These are phyloP conservation scores for Phataginus tricuspis DNA, from an alignment of 2,797 vertebrate genomes.

Conservation along the genomic window DNA sequence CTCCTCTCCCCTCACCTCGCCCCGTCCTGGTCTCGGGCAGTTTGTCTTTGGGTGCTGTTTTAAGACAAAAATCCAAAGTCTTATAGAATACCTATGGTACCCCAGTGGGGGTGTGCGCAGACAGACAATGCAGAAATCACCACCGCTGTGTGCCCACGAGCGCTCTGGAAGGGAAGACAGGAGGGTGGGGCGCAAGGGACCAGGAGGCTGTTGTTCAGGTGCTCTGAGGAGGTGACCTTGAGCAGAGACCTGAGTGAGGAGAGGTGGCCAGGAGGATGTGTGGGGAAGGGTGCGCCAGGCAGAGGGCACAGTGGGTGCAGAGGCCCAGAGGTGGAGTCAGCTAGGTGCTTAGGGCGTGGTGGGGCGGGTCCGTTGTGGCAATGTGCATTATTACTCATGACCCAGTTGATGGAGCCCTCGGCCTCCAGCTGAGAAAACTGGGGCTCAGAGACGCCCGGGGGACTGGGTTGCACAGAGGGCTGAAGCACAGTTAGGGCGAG, in stretches of 20 bases:
- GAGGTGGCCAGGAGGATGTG: background rate
- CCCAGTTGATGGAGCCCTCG: background rate
- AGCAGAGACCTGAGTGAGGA: too few species aligned
- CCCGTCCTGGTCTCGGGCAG: background rate
- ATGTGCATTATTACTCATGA: too few species aligned
- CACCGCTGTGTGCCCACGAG: background rate
- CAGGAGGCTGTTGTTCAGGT: background rate
- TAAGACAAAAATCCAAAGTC: too few species aligned
- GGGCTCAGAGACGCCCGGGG: background rate
- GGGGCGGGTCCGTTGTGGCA: background rate
- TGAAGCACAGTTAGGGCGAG: background rate
- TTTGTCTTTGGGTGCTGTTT: too few species aligned
- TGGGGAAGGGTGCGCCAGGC: background rate
- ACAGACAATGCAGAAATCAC: background rate
- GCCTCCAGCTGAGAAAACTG: background rate
- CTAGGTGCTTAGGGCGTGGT: background rate
- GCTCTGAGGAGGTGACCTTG: background rate
- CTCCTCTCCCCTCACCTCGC: rapidly evolving
- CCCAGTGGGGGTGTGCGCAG: background rate
- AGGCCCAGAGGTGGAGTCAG: background rate
- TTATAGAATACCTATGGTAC: too few species aligned
- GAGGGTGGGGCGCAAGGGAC: too few species aligned
- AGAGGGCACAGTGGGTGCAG: background rate
- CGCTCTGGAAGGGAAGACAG: background rate
- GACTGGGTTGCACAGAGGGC: background rate